A percentile compares a stretch with the other conserved stretches of the same genome.
Evolutionary conservation across 2,113 vertebrate species (phyloP).

Genomic region (Sarotherodon lohbergeri): DNA sequence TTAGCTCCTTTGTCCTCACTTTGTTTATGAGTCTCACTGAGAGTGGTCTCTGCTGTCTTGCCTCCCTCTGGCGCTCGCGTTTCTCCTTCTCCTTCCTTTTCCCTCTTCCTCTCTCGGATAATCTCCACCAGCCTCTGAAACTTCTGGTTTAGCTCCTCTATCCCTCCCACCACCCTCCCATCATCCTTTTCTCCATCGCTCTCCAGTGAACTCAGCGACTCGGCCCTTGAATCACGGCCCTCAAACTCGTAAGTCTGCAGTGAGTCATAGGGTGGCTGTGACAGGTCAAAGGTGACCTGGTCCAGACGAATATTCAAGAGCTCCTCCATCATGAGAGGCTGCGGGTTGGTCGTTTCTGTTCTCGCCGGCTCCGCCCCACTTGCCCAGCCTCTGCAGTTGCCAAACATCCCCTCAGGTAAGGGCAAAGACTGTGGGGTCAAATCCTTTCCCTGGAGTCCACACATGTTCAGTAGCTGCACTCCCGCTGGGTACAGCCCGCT

Average conservation of each 20-base stretch:
- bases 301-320: slow-evolving; percentile 80
- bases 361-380: background rate
- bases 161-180: slow-evolving; percentile 18
- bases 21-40: slow-evolving; percentile 8
- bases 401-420: slow-evolving; percentile 35
- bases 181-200: slow-evolving; percentile 66
- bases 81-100: slow-evolving; percentile 22
- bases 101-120: slow-evolving; percentile 71
- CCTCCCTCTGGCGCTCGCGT: background rate
- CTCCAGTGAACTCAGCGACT: slow-evolving; percentile 84
- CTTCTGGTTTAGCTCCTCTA: slow-evolving; percentile 81
- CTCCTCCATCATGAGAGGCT: slow-evolving; percentile 75
- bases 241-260: slow-evolving; percentile 87
- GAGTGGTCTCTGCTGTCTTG: background rate
- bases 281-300: slow-evolving; percentile 80
- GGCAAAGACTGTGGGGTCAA: slow-evolving; percentile 30
- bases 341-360: background rate
- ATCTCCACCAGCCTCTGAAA: slow-evolving; percentile 83
- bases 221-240: slow-evolving; percentile 79
- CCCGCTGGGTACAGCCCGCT: slow-evolving; percentile 32
- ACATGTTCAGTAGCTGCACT: slow-evolving; percentile 47
- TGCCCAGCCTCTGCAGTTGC: slow-evolving; percentile 17
- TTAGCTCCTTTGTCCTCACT: slow-evolving; percentile 11
- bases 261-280: slow-evolving; percentile 86
- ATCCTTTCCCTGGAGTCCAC: slow-evolving; percentile 49